Percentiles rank a stretch among this genome's conserved stretches.
These are phyloP conservation scores for Drepana arcuata DNA, from an alignment of 1,140 invertebrate species.

Conservation along the genomic window DNA sequence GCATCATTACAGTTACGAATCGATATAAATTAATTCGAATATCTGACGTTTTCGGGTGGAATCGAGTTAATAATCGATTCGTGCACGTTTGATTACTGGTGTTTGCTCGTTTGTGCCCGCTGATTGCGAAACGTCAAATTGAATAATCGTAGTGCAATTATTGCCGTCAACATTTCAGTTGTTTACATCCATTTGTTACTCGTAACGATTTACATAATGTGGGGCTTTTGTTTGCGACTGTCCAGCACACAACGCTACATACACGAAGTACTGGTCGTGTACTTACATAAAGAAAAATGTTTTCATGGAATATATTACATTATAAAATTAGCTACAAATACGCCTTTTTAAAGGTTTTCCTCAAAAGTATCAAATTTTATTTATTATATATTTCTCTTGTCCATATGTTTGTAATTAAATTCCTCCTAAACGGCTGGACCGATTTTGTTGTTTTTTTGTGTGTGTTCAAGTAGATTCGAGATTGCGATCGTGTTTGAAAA, in stretches of 20 bases:
- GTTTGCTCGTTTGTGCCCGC: conserved; percentile 50
- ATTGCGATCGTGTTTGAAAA: too few species aligned
- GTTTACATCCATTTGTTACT: conserved; percentile 22
- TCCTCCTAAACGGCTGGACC: too few species aligned
- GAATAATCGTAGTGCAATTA: conserved; percentile 50
- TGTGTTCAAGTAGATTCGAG: too few species aligned
- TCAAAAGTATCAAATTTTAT: too few species aligned
- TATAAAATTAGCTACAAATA: too few species aligned
- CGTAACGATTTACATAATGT: conserved; percentile 20
- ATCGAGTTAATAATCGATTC: conserved; percentile 43
- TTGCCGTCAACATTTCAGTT: conserved; percentile 23
- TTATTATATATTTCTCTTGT: too few species aligned
- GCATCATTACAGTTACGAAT: background rate
- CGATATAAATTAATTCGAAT: conserved; percentile 14
- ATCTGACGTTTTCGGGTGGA: conserved; percentile 18
- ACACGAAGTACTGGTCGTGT: too few species aligned
- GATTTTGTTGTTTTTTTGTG: too few species aligned
- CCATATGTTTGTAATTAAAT: too few species aligned
- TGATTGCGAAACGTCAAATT: conserved; percentile 58
- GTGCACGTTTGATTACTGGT: conserved; percentile 37
- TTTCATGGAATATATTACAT: background rate
- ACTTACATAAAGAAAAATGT: conserved; percentile 6
- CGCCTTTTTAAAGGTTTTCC: too few species aligned
- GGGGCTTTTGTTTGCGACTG: too few species aligned
- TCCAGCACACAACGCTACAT: too few species aligned